Evolutionary conservation across 2,888 invertebrate species (phyloP).

Genomic region (Drosophila suboccidentalis): DNA sequence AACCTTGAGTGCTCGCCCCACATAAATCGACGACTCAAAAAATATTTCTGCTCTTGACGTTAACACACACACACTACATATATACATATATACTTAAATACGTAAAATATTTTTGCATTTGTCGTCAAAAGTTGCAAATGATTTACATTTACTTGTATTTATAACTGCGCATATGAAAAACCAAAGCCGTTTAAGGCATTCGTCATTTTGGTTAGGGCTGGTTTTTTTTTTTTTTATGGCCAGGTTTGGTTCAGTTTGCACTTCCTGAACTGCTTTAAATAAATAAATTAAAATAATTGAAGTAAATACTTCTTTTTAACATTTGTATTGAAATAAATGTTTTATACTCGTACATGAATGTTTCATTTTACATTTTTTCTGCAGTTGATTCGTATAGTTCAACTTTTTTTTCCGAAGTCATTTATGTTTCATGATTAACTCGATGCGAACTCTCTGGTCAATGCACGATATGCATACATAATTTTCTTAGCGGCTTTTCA

Average conservation of each 20-base stretch:
- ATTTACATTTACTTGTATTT: slow-evolving; percentile 26
- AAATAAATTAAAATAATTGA: too few species aligned
- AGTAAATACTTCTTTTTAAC: background rate
- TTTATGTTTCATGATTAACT: slow-evolving; percentile 16
- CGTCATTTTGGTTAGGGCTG: slow-evolving; percentile 1
- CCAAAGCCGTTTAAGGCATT: slow-evolving; percentile 26
- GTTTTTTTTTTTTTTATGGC: slow-evolving; percentile 4
- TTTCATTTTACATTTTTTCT: background rate
- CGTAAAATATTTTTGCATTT: slow-evolving; percentile 30
- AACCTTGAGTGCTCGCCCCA: slow-evolving; percentile 59
- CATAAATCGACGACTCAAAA: slow-evolving; percentile 46
- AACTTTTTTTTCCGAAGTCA: background rate
- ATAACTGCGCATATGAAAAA: slow-evolving; percentile 45
- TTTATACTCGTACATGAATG: background rate
- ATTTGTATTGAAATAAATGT: background rate
- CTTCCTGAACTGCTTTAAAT: slow-evolving; percentile 27
- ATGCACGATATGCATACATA: slow-evolving; percentile 48
- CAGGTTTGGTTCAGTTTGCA: slow-evolving; percentile 12
- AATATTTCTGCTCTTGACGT: slow-evolving; percentile 31
- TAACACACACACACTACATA: slow-evolving; percentile 9
- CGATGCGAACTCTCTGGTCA: background rate
- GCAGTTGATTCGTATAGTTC: background rate
- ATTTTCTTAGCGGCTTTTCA: slow-evolving; percentile 43
- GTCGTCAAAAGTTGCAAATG: slow-evolving; percentile 38
- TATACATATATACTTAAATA: slow-evolving; percentile 4